Conservation (phyloP, 2,113 vertebrate genomes). For the Tachysurus vachellii region DNA sequence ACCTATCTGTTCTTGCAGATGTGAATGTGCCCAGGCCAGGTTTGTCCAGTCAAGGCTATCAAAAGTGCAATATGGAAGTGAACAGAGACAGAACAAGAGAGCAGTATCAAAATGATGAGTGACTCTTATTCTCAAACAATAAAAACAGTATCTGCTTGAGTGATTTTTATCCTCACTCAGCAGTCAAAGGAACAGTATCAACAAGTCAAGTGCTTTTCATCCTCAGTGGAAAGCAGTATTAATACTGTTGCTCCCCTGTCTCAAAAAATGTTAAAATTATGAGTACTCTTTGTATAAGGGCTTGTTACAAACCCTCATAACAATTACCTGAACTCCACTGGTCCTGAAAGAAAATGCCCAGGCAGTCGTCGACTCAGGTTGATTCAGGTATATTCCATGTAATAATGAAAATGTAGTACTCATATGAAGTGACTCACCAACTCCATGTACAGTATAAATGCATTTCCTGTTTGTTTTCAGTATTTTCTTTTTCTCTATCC, state of each 20-base stretch:
- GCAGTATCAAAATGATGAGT: not conserved
- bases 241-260: not conserved
- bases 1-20: not conserved
- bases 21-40: not conserved
- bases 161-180: not conserved
- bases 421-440: not conserved
- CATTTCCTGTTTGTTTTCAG: not conserved
- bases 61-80: slow-evolving; percentile 1
- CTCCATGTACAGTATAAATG: not conserved
- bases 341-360: not conserved
- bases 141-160: not conserved
- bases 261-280: not conserved
- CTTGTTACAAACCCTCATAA: not conserved
- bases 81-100: not conserved
- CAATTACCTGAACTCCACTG: too few relatives aligned
- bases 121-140: not conserved
- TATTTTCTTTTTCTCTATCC: not conserved
- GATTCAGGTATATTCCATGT: not conserved
- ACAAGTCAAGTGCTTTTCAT: not conserved
- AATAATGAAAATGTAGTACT: not conserved
- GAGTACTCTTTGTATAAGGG: not conserved
- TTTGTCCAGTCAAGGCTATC: not conserved
- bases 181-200: not conserved
- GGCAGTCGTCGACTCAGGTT: not conserved
- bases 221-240: not conserved